Evolutionary conservation across 1,140 invertebrate species (phyloP).

Genomic region (Drosophila setifemur): DNA sequence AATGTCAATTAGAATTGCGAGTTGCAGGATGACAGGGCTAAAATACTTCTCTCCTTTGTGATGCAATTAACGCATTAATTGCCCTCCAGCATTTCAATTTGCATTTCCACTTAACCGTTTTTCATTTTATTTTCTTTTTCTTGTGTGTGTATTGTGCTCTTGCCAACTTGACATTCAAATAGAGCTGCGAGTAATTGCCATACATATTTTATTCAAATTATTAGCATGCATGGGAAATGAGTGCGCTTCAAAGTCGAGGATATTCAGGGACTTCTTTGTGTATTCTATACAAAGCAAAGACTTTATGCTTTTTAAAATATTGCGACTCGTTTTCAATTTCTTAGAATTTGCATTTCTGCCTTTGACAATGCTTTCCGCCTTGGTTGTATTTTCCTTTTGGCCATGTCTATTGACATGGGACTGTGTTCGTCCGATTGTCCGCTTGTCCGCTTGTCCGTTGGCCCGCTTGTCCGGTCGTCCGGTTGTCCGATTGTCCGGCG

Average conservation of each 20-base stretch:
- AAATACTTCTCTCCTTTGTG: conserved; percentile 5
- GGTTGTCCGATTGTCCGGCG: conserved; percentile 41
- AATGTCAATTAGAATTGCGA: conserved; percentile 39
- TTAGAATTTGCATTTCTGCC: conserved; percentile 68
- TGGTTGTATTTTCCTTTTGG: conserved; percentile 19
- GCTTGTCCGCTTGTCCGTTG: neutral
- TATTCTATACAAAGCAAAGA: conserved; percentile 58
- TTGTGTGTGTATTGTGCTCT: no score
- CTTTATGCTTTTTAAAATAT: conserved; percentile 62
- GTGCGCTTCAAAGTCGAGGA: conserved; percentile 28
- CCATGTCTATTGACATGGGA: conserved; percentile 62
- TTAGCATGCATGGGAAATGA: conserved; percentile 63
- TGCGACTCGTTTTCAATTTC: conserved; percentile 68
- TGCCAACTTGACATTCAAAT: conserved; percentile 24
- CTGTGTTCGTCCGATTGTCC: conserved; percentile 20
- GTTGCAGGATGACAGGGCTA: neutral
- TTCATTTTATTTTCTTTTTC: no score
- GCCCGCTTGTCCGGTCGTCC: neutral
- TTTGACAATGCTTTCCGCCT: conserved; percentile 45
- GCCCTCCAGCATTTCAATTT: conserved; percentile 20
- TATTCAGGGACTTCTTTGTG: conserved; percentile 16
- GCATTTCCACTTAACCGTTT: conserved; percentile 12
- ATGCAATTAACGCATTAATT: conserved; percentile 56
- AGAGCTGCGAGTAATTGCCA: conserved; percentile 47
- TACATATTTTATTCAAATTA: conserved; percentile 62